Evolutionary conservation across 2,797 vertebrate genomes (phyloP).

Genomic region (Phataginus tetradactyla): DNA sequence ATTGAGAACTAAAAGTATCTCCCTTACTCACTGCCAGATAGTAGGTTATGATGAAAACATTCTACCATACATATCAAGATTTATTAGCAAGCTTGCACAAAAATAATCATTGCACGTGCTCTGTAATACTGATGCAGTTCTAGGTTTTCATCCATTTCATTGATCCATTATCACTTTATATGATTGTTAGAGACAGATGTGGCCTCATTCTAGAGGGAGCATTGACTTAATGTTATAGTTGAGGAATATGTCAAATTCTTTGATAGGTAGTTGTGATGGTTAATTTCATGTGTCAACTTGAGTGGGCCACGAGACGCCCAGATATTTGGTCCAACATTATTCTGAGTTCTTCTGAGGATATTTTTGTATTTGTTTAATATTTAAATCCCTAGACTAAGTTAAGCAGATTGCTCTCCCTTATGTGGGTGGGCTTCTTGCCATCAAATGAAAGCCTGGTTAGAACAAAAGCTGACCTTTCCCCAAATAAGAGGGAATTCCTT

Average conservation of each 20-base stretch:
- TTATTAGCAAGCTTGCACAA: background rate
- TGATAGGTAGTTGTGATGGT: background rate
- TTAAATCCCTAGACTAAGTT: background rate
- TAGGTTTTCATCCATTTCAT: background rate
- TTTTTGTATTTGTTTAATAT: background rate
- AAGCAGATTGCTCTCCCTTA: background rate
- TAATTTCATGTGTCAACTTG: background rate
- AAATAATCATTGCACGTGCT: background rate
- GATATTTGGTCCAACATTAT: background rate
- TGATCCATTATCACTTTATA: background rate
- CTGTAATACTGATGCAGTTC: background rate
- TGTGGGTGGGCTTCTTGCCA: background rate
- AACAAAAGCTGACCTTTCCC: background rate
- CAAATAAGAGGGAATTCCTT: background rate
- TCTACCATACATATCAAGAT: background rate
- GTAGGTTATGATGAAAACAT: background rate
- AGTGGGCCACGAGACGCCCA: background rate
- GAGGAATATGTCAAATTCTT: background rate
- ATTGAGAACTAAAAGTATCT: background rate
- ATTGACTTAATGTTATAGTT: background rate
- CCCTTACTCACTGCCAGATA: background rate
- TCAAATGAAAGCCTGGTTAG: background rate
- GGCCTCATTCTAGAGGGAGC: background rate
- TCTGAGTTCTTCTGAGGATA: background rate
- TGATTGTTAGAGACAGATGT: background rate